Conservation (phyloP, 2,113 vertebrate species). For the Nycticryphes semicollaris region DNA sequence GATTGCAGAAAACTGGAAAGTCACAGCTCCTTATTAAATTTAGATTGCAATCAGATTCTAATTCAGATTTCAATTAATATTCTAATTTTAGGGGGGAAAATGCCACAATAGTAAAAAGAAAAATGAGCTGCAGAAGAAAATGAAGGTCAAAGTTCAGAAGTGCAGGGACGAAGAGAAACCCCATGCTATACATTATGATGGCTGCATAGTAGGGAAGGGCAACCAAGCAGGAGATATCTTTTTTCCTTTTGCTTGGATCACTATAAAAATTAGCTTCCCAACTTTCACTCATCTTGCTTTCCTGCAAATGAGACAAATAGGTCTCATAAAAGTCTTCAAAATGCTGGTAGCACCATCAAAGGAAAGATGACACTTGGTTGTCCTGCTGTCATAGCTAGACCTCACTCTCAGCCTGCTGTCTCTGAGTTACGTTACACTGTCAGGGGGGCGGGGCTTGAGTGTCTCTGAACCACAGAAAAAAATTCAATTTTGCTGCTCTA, state of each 20-base stretch:
- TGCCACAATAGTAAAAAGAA: background rate
- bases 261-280: background rate
- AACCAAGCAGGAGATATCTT: background rate
- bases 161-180: background rate
- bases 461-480: background rate
- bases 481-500: background rate
- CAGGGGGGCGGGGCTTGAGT: background rate
- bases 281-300: background rate
- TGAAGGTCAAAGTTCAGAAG: conserved; percentile 33
- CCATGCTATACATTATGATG: background rate
- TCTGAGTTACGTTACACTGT: background rate
- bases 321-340: background rate
- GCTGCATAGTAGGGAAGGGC: background rate
- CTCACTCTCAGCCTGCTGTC: background rate
- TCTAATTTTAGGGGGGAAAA: conserved; percentile 1
- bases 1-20: conserved; percentile 35
- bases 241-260: background rate
- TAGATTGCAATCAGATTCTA: conserved; percentile 70
- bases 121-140: background rate
- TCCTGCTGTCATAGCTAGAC: background rate
- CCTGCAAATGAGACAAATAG: background rate
- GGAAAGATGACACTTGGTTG: background rate
- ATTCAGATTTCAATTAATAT: conserved; percentile 69
- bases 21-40: conserved; percentile 43
- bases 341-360: rapidly evolving